These are phyloP conservation scores for Philopotamus ludificatus DNA, from an alignment of 1,140 invertebrate genomes.

Conservation along the genomic window DNA sequence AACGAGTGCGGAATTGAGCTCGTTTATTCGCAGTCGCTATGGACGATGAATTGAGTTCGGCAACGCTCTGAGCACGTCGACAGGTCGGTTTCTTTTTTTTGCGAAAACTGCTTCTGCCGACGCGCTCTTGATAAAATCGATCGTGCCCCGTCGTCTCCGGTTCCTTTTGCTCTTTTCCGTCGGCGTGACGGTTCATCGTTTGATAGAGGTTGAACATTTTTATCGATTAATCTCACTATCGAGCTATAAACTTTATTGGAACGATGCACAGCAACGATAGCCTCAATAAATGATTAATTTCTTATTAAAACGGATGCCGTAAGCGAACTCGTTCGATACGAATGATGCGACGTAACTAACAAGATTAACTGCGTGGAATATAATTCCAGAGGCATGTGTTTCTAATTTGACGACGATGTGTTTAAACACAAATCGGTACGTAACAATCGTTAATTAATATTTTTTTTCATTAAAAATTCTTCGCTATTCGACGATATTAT, in stretches of 20 bases:
- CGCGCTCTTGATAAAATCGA: slow-evolving; percentile 68
- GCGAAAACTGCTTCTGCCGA: slow-evolving; percentile 58
- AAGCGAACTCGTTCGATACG: not conserved
- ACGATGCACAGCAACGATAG: slow-evolving; percentile 1
- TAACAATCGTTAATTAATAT: too few species aligned
- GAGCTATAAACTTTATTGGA: not conserved
- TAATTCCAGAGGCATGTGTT: too few species aligned
- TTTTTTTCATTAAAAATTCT: too few species aligned
- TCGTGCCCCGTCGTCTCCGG: slow-evolving; percentile 72
- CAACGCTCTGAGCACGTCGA: slow-evolving; percentile 69
- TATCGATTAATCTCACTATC: too few species aligned
- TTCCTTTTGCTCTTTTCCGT: slow-evolving; percentile 60
- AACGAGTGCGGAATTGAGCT: slow-evolving; percentile 58
- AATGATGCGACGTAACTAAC: slow-evolving; percentile 12
- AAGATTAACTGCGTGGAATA: slow-evolving; percentile 14
- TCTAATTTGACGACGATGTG: too few species aligned
- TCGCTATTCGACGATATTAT: too few species aligned
- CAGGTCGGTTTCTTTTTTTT: slow-evolving; percentile 58
- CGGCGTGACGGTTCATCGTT: slow-evolving; percentile 65
- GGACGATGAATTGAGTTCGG: slow-evolving; percentile 67
- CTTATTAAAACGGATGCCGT: slow-evolving; percentile 7
- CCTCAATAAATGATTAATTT: slow-evolving; percentile 25
- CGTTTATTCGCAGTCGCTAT: slow-evolving; percentile 64
- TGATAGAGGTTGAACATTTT: slow-evolving; percentile 77
- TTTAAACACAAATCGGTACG: too few species aligned